These are phyloP conservation scores for Caenorhabditis sulstoni DNA, from an alignment of 2,888 invertebrate species.

Conservation along the genomic window DNA sequence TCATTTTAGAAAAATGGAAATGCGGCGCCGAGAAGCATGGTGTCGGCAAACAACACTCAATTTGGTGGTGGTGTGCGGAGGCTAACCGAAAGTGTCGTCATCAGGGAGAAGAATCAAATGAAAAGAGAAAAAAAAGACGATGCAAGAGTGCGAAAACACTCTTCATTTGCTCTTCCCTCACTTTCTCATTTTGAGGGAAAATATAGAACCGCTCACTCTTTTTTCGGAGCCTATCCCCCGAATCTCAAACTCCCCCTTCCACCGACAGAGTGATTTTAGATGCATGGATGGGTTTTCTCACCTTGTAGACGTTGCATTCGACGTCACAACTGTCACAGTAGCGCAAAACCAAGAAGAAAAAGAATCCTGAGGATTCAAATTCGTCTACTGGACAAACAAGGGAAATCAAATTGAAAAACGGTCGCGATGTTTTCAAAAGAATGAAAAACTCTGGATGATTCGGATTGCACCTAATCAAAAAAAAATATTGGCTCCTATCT, in stretches of 20 bases:
- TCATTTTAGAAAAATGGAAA: conserved; percentile 49
- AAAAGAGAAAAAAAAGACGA: conserved; percentile 20
- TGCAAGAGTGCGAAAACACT: conserved; percentile 15
- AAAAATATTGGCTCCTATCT: too few relatives aligned
- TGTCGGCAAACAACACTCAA: conserved; percentile 52
- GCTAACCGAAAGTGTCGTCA: conserved; percentile 44
- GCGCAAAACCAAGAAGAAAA: too few relatives aligned
- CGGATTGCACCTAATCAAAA: too few relatives aligned
- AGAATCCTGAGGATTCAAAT: too few relatives aligned
- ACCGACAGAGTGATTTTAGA: too few relatives aligned
- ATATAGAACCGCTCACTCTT: background rate
- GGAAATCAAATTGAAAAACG: too few relatives aligned
- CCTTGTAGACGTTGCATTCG: background rate
- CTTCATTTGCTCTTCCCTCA: conserved; percentile 26
- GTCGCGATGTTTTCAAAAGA: too few relatives aligned
- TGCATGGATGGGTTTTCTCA: background rate
- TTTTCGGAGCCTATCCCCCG: background rate
- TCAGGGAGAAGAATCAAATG: conserved; percentile 37
- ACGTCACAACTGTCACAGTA: background rate
- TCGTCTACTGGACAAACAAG: too few relatives aligned
- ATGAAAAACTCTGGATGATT: too few relatives aligned
- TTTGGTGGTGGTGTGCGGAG: conserved; percentile 12
- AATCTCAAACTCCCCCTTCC: too few relatives aligned
- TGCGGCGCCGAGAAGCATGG: conserved; percentile 14
- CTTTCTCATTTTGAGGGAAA: conserved; percentile 20